Conservation (phyloP, 2,113 vertebrate species). For the Eclectus roratus region DNA sequence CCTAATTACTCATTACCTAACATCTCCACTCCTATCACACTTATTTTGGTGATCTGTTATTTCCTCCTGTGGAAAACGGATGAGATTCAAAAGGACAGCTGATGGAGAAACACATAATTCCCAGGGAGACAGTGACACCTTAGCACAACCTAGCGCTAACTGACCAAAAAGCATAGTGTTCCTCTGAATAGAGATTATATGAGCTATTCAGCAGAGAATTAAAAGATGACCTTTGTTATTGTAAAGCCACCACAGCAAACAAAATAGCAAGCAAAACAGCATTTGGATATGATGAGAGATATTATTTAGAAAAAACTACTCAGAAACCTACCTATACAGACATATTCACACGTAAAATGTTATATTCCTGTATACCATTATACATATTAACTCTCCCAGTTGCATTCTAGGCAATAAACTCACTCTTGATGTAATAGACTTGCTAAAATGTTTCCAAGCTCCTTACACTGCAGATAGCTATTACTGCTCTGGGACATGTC, state of each 20-base stretch:
- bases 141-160: neutral
- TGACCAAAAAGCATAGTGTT: neutral
- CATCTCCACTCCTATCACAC: fast-evolving
- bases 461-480: neutral
- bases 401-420: neutral
- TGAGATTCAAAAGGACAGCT: neutral
- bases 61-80: neutral
- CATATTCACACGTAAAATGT: neutral
- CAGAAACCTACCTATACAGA: neutral
- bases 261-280: neutral
- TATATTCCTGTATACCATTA: neutral
- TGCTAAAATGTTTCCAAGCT: neutral
- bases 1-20: neutral
- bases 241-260: neutral
- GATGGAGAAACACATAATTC: neutral
- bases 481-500: neutral
- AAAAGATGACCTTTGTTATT: neutral
- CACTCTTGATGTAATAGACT: neutral
- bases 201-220: neutral
- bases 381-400: neutral
- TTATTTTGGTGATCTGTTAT: neutral
- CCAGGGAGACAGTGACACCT: neutral
- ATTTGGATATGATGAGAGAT: neutral
- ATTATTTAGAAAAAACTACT: neutral
- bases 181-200: neutral